Base-by-base conservation (phyloP, 2,797 vertebrate species). In the Garrulus glandarius region DNA sequence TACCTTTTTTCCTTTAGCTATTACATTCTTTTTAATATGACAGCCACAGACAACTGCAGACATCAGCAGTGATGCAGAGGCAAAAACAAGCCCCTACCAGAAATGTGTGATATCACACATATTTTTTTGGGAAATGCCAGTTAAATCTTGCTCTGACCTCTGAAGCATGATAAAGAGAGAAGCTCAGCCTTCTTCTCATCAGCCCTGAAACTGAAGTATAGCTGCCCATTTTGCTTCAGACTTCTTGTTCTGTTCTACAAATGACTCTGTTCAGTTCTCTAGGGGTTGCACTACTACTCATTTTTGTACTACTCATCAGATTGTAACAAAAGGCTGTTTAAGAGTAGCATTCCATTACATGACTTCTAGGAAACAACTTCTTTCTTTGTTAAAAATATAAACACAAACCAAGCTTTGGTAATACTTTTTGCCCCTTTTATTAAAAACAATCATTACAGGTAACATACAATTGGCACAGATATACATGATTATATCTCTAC, bases 381-480 rank as follows among this genome's bases (percentile, higher is more conserved):
- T 47, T 6, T 34, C 12, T 36, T 52, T 2, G 4, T 53, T 79
- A 70, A 83, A 77, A 91, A 89, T 55, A 71, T 0, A 91, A 95
- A 75, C 30, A 65, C 57, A 84, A 43, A 81, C 3, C 67, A 56
- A 85, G 83, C 19, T 11, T n/a, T 41, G 55, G 17, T n/a, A 67
- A 72, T 24, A 78, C 7, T 74, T 93, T 92, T 91, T 71, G 6
- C 4, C 13, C 13, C 8, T 70, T 96, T 96, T 96, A 95, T 95
- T 95, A 89, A 84, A 94, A 96, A 59, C 36, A 84, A 12, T 49
- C 32, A 34, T 87, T 69, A 76, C 44, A 96, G 5, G 41, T 88
- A 46, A 81, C 56, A 68, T 13, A 84, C 21, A 84, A 67, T 23
- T 81, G 55, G 65, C 56, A 65, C 24, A 84, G 27, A 81, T 21